Conservation (phyloP, 2,888 invertebrate species). For the Pocota personata region DNA sequence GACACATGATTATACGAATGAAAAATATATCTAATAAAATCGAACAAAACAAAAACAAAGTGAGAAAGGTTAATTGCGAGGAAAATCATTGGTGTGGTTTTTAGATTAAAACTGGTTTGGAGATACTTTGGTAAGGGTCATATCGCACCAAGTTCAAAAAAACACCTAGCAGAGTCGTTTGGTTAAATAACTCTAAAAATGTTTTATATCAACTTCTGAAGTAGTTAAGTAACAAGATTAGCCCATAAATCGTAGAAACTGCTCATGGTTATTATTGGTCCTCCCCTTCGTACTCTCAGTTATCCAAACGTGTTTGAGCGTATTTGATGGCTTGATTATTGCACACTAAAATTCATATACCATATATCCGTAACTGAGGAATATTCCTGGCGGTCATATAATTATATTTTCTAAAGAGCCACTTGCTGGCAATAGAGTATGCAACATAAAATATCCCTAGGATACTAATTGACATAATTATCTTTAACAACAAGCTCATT, state of each 20-base stretch:
- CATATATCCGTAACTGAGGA: not conserved
- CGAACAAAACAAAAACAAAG: too few species aligned
- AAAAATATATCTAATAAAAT: not conserved
- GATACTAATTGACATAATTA: not conserved
- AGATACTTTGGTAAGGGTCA: too few species aligned
- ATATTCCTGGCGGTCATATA: not conserved
- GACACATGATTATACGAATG: slow-evolving; percentile 7
- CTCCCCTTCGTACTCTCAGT: too few species aligned
- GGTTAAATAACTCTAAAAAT: too few species aligned
- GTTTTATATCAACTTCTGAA: too few species aligned
- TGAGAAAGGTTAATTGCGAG: not conserved
- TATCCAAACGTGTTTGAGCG: not conserved
- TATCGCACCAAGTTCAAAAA: too few species aligned
- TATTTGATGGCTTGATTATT: not conserved
- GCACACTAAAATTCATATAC: not conserved
- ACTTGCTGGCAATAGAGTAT: not conserved
- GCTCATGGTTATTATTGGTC: too few species aligned
- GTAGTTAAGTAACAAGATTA: too few species aligned
- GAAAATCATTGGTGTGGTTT: not conserved
- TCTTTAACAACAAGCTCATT: slow-evolving; percentile 23
- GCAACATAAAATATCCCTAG: not conserved
- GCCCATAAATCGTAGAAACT: too few species aligned
- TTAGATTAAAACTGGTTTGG: too few species aligned
- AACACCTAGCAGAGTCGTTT: too few species aligned
- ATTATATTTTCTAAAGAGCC: not conserved